Evolutionary conservation across 2,797 vertebrate species (phyloP), one percentile per base, ranked within the genome.

Genomic region (Florisuga fusca): DNA sequence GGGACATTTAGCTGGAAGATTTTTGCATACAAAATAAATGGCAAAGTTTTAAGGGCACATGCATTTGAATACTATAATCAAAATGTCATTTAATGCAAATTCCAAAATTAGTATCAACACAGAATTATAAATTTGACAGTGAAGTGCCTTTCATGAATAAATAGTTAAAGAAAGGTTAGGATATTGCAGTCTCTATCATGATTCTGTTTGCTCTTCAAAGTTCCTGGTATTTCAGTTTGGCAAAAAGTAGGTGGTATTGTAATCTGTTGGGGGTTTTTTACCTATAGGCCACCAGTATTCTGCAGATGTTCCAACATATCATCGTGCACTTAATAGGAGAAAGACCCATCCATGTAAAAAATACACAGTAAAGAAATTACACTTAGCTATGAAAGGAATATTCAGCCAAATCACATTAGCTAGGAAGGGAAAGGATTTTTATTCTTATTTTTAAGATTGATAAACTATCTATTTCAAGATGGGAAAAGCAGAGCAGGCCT

Each of bases 61-160:
- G 84, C 50, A 97, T 97, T 97, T 96, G 91, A 97, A 94, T 96
- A 95, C 81, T 97, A 89, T 95, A 95, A 96, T 97, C 82, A 94
- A 97, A 98, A 97, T 97, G 95, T 97, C 96, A 98, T 88, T 96
- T 93, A 97, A 97, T 97, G 90, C 90, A 97, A 97, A 97, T 97
- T 96, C 80, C 84, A 95, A 87, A 89, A 81, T 48, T 79, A 78
- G 78, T 78, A 95, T 95, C 89, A 96, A 96, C 84, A 92, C 22
- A 87, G 91, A 96, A 96, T 97, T 97, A 96, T 90, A 95, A 96
- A 93, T 87, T 91, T 97, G 95, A 91, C 76, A 95, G 59, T 89
- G 82, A 96, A 95, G 88, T 90, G 36, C 11, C 63, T 96, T 96
- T 76, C 74, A 73, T 90, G 80, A 89, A 96, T 95, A 97, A 96